Evolutionary conservation across 1,140 invertebrate species (phyloP), one percentile per base, ranked within the genome.

Genomic region (Drosophila pruinosa): DNA sequence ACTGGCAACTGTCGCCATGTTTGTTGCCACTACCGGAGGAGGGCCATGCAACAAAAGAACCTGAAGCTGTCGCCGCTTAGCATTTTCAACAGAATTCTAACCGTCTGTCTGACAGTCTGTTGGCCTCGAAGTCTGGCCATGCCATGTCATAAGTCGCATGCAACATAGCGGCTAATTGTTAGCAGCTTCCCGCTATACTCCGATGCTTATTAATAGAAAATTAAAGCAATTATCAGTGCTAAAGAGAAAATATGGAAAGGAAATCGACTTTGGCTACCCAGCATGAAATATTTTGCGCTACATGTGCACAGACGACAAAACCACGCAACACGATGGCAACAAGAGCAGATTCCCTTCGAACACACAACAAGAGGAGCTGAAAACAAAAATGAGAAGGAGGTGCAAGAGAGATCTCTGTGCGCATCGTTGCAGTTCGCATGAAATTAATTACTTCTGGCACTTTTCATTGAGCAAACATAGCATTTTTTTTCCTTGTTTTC

Each of bases 371-470:
- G 22, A n/a, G 14, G 31, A 15, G 24, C 39, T n/a, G n/a, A n/a
- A n/a, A n/a, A 6, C 31, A 12, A 3, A 2, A 31, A 10, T 31
- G 6, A 5, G 17, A n/a, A 21, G 21, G 6, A 26, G 17, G 38
- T 28, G 34, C 39, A 58, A 21, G 38, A 39, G 31, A 39, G 39
- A 64, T 57, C 52, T 50, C 36, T 62, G 77, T 64, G 83, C 78
- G 81, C 81, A 71, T 74, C 78, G 82, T 72, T 89, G 82, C 83
- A 89, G 89, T 85, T 82, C 82, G 68, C 78, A 88, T 88, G 83
- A 88, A 82, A 88, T 88, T 88, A 88, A 88, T 88, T 88, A 88
- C 82, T 88, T 88, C 89, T 88, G 82, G 82, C 82, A 88, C 83
- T 88, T 88, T 88, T 88, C 82, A 88, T 88, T 88, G 82, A 88